Base-by-base conservation (phyloP, 2,113 vertebrate species). In the Corydoras maculifer region DNA sequence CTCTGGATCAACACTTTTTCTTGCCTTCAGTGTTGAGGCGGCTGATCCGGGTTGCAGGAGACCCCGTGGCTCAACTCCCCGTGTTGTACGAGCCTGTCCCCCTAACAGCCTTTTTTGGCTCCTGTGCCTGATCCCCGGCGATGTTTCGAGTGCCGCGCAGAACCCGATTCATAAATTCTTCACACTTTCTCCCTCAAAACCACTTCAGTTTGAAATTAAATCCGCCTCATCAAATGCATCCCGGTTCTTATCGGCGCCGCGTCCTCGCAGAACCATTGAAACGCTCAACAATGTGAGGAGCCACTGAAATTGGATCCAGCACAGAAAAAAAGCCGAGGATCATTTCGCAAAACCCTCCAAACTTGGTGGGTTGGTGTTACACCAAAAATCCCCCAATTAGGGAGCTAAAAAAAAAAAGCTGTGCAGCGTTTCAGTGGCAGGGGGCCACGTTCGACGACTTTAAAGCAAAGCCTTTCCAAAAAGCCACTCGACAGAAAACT, bases 1-100 rank as follows among this genome's bases (percentile, higher is more conserved):
- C 69, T 69, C 73, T 75, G 77, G 73, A 75, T 68, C 72, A 78
- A 72, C 77, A 69, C 72, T 69, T 75, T 75, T 67, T 68, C 60
- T 69, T 58, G 73, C 30, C 53, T 55, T 65, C 61, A 75, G 77
- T 75, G 77, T 72, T 72, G 73, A 75, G 71, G 75, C 50, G 61
- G 54, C 68, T 25, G 54, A 69, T 65, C 54, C 65, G 30, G 62
- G 57, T 78, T 75, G 67, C 69, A 53, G 11, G 49, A 4, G 69
- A 65, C 58, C 65, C 59, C 62, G 60, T 73, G 72, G 65, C 65
- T 71, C 50, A 60, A 69, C 74, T 75, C 57, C 50, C 9, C 15
- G 18, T 25, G 18, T 32, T 25, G 51, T 68, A 62, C 18, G 57
- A 29, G 62, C 64, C 68, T 53, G 59, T 68, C 58, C 54, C 66